Conservation (phyloP, 2,113 vertebrate genomes). For the Saimiri boliviensis region DNA sequence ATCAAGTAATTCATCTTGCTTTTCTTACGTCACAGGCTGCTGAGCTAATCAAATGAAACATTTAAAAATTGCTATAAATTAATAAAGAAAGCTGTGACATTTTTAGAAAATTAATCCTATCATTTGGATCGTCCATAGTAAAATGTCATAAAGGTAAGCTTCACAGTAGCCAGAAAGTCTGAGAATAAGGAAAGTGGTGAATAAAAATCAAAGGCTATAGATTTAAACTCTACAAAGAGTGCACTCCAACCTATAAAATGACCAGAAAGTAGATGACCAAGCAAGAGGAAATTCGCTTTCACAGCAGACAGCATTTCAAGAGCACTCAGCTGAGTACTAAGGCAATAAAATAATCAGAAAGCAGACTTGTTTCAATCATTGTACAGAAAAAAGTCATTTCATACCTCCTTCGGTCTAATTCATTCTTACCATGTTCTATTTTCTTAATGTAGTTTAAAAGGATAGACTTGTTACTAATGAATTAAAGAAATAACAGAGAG, state of each 20-base stretch:
- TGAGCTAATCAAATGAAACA: background rate
- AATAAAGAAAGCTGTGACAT: background rate
- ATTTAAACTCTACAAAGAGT: background rate
- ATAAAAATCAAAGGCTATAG: background rate
- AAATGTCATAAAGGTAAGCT: background rate
- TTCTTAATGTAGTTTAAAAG: slow-evolving; percentile 7
- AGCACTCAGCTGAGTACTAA: background rate
- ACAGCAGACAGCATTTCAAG: background rate
- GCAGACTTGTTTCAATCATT: background rate
- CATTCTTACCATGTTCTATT: background rate
- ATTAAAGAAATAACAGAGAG: background rate
- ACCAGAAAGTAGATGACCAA: background rate
- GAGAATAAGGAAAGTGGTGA: background rate
- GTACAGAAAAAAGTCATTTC: background rate
- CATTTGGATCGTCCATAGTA: background rate
- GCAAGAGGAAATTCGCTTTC: background rate
- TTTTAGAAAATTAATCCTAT: background rate
- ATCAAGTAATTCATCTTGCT: background rate
- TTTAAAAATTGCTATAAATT: background rate
- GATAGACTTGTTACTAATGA: background rate
- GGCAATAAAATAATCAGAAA: slow-evolving; percentile 5
- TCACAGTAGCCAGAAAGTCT: background rate
- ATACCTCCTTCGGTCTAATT: background rate
- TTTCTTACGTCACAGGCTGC: background rate
- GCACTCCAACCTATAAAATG: background rate